These are phyloP conservation scores for Lasioglossum albipes DNA, from an alignment of 1,140 invertebrate species.

Conservation along the genomic window DNA sequence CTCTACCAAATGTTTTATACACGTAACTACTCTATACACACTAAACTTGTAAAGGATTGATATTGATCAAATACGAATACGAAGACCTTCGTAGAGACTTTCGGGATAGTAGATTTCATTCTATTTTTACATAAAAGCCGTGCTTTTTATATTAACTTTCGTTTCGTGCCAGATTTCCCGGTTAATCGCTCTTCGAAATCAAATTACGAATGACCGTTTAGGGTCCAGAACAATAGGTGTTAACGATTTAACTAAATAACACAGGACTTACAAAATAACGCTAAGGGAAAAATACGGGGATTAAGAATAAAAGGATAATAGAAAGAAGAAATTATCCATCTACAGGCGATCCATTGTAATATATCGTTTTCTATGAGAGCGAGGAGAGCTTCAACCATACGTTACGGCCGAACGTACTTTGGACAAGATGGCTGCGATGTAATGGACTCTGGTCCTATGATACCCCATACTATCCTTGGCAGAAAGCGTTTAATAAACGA, in stretches of 20 bases:
- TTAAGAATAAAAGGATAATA: not conserved
- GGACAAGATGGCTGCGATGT: not conserved
- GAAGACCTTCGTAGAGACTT: slow-evolving; percentile 20
- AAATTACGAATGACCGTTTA: slow-evolving; percentile 12
- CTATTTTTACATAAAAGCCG: slow-evolving; percentile 46
- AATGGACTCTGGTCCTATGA: not conserved
- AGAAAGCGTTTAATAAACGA: too few species aligned
- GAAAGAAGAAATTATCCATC: not conserved
- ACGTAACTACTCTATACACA: slow-evolving; percentile 2
- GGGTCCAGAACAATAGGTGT: slow-evolving; percentile 25
- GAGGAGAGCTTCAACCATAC: not conserved
- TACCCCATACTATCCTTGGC: not conserved
- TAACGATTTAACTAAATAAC: slow-evolving; percentile 33
- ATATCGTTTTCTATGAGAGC: slow-evolving; percentile 18
- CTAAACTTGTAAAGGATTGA: slow-evolving; percentile 27
- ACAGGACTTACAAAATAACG: slow-evolving; percentile 17
- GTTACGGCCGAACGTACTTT: not conserved
- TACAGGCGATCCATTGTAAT: slow-evolving; percentile 12
- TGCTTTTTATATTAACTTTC: slow-evolving; percentile 42
- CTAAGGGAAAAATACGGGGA: not conserved
- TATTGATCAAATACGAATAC: not conserved
- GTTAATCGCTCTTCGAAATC: slow-evolving; percentile 7
- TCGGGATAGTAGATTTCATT: slow-evolving; percentile 40
- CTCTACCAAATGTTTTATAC: too few species aligned
- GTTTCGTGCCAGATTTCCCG: slow-evolving; percentile 16